phyloP scores from a whole-genome alignment of 1,140 invertebrate species.

The Akabosia matsudoensis region DNA sequence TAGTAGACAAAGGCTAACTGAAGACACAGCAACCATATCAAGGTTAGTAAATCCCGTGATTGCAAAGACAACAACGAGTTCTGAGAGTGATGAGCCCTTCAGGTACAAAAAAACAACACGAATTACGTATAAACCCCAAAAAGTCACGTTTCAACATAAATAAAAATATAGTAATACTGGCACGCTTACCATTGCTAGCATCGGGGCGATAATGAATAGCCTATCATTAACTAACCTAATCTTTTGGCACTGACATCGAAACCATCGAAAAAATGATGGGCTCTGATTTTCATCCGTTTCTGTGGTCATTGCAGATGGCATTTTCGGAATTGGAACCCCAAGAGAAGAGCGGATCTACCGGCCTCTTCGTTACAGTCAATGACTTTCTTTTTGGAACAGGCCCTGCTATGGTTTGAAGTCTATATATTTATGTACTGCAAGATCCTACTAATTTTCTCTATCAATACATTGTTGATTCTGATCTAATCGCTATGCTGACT shows the following conservation, averaged over 20 bases:
- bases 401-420: no score
- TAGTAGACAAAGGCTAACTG: constrained; percentile 16
- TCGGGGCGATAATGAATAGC: constrained; percentile 2
- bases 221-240: constrained; percentile 22
- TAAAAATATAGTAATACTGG: background rate
- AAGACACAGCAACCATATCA: constrained; percentile 23
- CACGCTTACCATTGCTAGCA: constrained; percentile 8
- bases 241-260: constrained; percentile 22
- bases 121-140: background rate
- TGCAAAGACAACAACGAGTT: constrained; percentile 16
- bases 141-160: background rate
- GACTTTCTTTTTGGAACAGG: no score
- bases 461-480: no score
- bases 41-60: constrained; percentile 26
- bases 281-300: constrained; percentile 7
- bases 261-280: constrained; percentile 18
- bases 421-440: no score
- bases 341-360: no score
- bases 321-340: background rate
- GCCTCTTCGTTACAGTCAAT: no score
- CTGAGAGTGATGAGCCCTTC: constrained; percentile 15
- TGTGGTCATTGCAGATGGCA: constrained; percentile 17
- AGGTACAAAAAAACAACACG: background rate
- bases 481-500: no score
- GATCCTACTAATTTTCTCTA: no score